These are phyloP conservation scores for Xylocopa sonorina DNA, from an alignment of 1,140 invertebrate species.

Conservation along the genomic window DNA sequence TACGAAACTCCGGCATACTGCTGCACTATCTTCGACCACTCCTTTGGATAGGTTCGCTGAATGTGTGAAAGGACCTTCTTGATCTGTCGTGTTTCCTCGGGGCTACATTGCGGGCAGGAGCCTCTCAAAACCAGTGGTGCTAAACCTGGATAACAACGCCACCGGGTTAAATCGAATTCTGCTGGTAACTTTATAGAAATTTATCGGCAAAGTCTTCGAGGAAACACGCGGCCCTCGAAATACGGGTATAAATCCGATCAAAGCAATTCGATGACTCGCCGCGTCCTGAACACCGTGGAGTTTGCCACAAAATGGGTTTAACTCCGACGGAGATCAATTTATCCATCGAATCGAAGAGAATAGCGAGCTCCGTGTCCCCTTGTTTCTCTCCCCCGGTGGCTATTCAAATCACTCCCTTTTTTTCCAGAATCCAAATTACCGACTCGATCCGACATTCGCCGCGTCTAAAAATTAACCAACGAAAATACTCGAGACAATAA, in stretches of 20 bases:
- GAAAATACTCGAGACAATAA: neutral
- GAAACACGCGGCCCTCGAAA: slow-evolving; percentile 33
- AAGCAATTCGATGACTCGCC: slow-evolving; percentile 49
- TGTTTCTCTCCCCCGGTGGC: too few species aligned
- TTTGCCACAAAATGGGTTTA: slow-evolving; percentile 23
- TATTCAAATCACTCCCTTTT: neutral
- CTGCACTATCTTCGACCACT: slow-evolving; percentile 87
- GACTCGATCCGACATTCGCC: neutral
- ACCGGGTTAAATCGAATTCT: slow-evolving; percentile 45
- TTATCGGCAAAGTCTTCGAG: slow-evolving; percentile 37
- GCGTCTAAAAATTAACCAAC: accelerated
- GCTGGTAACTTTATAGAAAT: slow-evolving; percentile 55
- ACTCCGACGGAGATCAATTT: slow-evolving; percentile 21
- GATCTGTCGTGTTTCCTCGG: slow-evolving; percentile 86
- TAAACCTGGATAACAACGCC: slow-evolving; percentile 83
- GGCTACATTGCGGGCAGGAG: slow-evolving; percentile 86
- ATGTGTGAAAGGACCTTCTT: slow-evolving; percentile 87
- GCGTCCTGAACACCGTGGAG: slow-evolving; percentile 9
- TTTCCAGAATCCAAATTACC: too few species aligned
- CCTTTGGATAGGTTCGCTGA: slow-evolving; percentile 87
- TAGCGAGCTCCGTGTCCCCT: neutral
- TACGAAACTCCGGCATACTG: slow-evolving; percentile 82
- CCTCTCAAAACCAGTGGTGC: slow-evolving; percentile 87
- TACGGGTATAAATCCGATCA: slow-evolving; percentile 49
- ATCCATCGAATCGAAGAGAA: slow-evolving; percentile 3